Conservation (phyloP, 92 coral and sea anemone species). For the Siderastrea radians region DNA sequence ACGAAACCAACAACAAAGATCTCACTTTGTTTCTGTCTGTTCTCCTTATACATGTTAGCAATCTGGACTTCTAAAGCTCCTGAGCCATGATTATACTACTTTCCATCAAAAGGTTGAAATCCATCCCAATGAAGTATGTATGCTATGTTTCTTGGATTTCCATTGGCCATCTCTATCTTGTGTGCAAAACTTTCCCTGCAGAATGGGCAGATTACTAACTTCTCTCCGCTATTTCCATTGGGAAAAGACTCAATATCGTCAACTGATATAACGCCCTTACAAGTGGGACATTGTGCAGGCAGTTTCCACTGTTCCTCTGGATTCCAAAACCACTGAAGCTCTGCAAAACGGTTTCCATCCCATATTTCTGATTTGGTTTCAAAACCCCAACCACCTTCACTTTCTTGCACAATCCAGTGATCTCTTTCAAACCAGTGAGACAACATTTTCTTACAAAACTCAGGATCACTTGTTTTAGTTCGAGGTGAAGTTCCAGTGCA, state of each 20-base stretch:
- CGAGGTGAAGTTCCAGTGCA: conserved; percentile 51
- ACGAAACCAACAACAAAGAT: conserved; percentile 49
- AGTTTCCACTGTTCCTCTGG: conserved; percentile 35
- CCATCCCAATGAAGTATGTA: conserved; percentile 50
- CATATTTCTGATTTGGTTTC: conserved; percentile 27
- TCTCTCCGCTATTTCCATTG: conserved; percentile 5
- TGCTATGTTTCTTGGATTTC: conserved; percentile 46
- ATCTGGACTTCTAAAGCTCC: conserved; percentile 47
- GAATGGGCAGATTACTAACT: not conserved
- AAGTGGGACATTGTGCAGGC: conserved; percentile 22
- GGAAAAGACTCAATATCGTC: conserved; percentile 24
- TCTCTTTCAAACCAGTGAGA: conserved; percentile 33
- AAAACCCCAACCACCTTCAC: conserved; percentile 38
- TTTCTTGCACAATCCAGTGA: conserved; percentile 42
- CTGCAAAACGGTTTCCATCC: conserved; percentile 44
- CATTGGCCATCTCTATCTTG: not conserved
- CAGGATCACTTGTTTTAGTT: conserved; percentile 41
- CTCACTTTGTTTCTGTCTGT: conserved; percentile 27
- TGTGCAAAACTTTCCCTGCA: not conserved
- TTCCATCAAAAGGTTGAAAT: conserved; percentile 49
- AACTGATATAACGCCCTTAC: conserved; percentile 30
- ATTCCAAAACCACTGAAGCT: conserved; percentile 56
- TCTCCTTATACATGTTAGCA: conserved; percentile 37
- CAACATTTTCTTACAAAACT: conserved; percentile 27
- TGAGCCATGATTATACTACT: conserved; percentile 52